Conservation (phyloP, 2,888 invertebrate genomes). For the Dynastes grantii region DNA sequence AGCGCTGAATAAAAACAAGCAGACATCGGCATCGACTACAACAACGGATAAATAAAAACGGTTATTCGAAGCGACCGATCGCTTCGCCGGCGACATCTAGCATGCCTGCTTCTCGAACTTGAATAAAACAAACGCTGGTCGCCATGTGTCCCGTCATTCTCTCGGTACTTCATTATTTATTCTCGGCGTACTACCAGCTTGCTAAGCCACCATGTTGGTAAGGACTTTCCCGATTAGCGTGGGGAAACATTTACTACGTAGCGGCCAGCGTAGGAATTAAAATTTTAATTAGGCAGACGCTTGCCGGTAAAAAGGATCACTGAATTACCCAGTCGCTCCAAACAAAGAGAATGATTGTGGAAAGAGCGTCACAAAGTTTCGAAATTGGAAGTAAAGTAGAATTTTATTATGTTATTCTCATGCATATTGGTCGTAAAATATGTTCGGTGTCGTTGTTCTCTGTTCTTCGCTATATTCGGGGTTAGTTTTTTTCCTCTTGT, state of each 20-base stretch:
- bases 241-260: not conserved
- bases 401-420: not conserved
- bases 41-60: slow-evolving; percentile 16
- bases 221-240: not conserved
- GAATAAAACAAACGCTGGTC: slow-evolving; percentile 9
- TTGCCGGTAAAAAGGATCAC: slow-evolving; percentile 3
- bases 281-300: slow-evolving; percentile 18
- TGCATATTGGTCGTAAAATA: not conserved
- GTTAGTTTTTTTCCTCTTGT: too few relatives aligned
- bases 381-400: not conserved
- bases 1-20: not conserved
- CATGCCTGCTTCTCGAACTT: not conserved
- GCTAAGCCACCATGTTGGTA: not conserved
- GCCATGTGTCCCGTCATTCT: not conserved
- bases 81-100: not conserved
- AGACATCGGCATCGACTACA: not conserved
- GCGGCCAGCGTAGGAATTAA: not conserved
- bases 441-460: not conserved
- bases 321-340: not conserved
- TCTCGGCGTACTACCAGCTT: not conserved
- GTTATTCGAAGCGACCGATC: not conserved
- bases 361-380: not conserved
- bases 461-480: not conserved
- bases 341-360: not conserved
- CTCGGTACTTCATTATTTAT: slow-evolving; percentile 6